Evolutionary conservation across 2,888 invertebrate genomes (phyloP).

Genomic region (Sympetrum striolatum): DNA sequence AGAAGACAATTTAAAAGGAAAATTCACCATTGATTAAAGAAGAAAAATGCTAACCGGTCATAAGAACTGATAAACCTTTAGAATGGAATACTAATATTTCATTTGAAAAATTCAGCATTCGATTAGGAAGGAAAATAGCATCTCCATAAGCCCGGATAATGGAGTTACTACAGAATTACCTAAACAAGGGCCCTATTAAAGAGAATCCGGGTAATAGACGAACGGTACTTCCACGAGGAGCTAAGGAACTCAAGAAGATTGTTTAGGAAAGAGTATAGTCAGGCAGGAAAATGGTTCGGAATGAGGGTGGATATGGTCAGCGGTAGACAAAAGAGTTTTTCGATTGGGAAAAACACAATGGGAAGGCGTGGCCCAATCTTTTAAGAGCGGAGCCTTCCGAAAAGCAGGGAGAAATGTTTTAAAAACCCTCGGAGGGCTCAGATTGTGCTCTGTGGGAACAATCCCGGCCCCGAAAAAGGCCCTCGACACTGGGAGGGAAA

Average conservation of each 20-base stretch:
- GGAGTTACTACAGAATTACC: too few species aligned
- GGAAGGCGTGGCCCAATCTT: not conserved
- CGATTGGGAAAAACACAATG: not conserved
- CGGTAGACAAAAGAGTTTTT: not conserved
- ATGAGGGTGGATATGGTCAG: not conserved
- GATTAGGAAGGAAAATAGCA: too few species aligned
- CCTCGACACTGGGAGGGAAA: not conserved
- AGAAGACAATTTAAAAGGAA: too few species aligned
- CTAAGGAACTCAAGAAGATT: not conserved
- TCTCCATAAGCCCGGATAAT: too few species aligned
- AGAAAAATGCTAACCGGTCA: too few species aligned
- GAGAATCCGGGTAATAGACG: too few species aligned
- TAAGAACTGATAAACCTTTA: too few species aligned
- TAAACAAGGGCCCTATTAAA: too few species aligned
- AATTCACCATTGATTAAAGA: too few species aligned
- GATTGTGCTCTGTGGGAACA: not conserved
- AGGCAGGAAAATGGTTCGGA: not conserved
- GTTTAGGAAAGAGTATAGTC: not conserved
- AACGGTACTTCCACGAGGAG: too few species aligned
- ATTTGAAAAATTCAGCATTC: too few species aligned
- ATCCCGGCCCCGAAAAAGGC: not conserved
- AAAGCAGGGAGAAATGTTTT: not conserved
- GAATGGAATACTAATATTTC: too few species aligned
- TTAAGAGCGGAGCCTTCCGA: not conserved
- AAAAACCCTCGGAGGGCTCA: not conserved